Percentiles rank a stretch among this genome's conserved stretches.
These are phyloP conservation scores for Nudaria mundana DNA, from an alignment of 2,888 invertebrate species.

Conservation along the genomic window DNA sequence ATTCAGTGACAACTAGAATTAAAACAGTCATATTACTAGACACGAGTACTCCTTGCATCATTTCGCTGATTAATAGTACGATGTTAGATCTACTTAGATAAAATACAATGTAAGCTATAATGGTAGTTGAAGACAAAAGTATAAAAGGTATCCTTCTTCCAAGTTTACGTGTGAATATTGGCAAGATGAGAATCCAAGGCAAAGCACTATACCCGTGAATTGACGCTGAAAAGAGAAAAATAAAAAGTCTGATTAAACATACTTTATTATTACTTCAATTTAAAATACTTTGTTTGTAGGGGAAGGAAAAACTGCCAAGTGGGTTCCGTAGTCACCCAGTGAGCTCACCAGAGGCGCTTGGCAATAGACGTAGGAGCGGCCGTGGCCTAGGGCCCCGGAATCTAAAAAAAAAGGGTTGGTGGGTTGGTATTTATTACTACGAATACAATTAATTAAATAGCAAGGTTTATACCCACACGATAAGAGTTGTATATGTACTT, in stretches of 20 bases:
- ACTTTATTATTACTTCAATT: too few species aligned
- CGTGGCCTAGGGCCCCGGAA: too few species aligned
- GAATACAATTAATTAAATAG: too few species aligned
- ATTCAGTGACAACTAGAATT: slow-evolving; percentile 37
- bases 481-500: too few species aligned
- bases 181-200: slow-evolving; percentile 42
- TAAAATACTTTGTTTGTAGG: too few species aligned
- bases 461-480: too few species aligned
- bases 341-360: too few species aligned
- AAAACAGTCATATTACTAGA: slow-evolving; percentile 30
- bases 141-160: slow-evolving; percentile 44
- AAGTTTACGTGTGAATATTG: slow-evolving; percentile 35
- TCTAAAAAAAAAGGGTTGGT: too few species aligned
- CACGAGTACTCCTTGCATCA: slow-evolving; percentile 37
- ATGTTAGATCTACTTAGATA: slow-evolving; percentile 32
- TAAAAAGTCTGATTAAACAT: neutral
- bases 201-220: slow-evolving; percentile 43
- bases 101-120: slow-evolving; percentile 33
- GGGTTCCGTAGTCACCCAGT: too few species aligned
- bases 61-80: slow-evolving; percentile 40
- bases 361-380: too few species aligned
- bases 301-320: too few species aligned
- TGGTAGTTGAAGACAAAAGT: slow-evolving; percentile 31
- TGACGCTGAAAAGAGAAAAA: slow-evolving; percentile 40
- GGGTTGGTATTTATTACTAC: too few species aligned